Base-by-base conservation (phyloP, 1,140 invertebrate species). In the Radopholus similis region DNA sequence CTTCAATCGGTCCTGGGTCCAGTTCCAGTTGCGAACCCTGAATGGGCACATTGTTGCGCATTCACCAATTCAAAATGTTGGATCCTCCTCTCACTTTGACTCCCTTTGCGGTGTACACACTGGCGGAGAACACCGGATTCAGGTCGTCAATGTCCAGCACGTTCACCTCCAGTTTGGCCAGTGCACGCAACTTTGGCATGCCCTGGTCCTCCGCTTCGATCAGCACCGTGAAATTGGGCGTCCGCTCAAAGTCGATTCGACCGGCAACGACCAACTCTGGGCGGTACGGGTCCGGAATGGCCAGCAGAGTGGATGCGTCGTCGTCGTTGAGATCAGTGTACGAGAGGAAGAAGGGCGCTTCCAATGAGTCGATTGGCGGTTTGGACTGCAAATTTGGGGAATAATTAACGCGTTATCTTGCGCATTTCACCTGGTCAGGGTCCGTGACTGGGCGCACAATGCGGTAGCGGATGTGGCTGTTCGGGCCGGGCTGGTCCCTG, bases 401-500 rank as follows among this genome's bases (percentile, higher is more conserved):
- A n/a, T n/a, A n/a, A n/a, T n/a, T n/a, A n/a, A n/a, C n/a, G n/a
- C n/a, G n/a, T n/a, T n/a, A n/a, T n/a, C n/a, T n/a, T n/a, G n/a
- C n/a, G n/a, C n/a, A n/a, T n/a, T n/a, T n/a, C n/a, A n/a, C n/a
- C n/a, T n/a, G n/a, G n/a, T n/a, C n/a, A n/a, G n/a, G n/a, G n/a
- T n/a, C n/a, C n/a, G n/a, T n/a, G n/a, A 28, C 21, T 51, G 47
- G 30, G 15, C 21, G 47, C 21, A 72, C 57, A 53, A 77, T 77
- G 15, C 60, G 44, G 84, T 95, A 97, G 2, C 90, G 91, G 56
- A 96, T 90, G 0, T 91, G 88, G 1, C 93, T 93, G 83, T 97
- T 97, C 1, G 92, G 92, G 0, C 91, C 91, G 79, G 91, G 89
- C 77, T 95, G 93, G 78, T 95, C 93, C 69, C 88, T 86, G 84